These are phyloP conservation scores for Diachasma alloeum DNA, from an alignment of 1,140 invertebrate species.

Conservation along the genomic window DNA sequence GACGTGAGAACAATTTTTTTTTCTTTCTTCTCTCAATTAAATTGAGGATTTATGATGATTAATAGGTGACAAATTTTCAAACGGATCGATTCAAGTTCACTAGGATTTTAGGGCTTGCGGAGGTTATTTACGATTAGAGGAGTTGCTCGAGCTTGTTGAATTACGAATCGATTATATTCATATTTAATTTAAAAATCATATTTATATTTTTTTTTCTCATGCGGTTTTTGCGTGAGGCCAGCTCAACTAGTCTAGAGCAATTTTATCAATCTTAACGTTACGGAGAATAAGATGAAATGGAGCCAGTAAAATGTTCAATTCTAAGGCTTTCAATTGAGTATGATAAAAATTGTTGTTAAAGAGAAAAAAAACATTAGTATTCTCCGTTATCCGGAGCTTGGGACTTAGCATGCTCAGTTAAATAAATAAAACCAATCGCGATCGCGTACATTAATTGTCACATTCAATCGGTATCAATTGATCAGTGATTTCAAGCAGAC, in stretches of 20 bases:
- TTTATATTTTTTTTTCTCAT: constrained; percentile 18
- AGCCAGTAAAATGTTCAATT: constrained; percentile 53
- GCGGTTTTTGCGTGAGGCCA: constrained; percentile 50
- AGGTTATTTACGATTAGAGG: not conserved
- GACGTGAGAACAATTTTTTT: constrained; percentile 56
- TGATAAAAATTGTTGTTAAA: constrained; percentile 42
- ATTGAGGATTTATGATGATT: not conserved
- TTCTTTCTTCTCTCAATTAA: constrained; percentile 12
- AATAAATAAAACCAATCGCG: constrained; percentile 60
- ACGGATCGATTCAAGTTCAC: constrained; percentile 44
- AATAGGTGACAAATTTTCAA: constrained; percentile 3
- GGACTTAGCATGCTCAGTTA: constrained; percentile 67
- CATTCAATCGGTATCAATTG: constrained; percentile 49
- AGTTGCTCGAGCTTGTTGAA: not conserved
- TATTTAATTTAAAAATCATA: constrained; percentile 3
- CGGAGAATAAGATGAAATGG: constrained; percentile 43
- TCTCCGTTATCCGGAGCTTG: constrained; percentile 64
- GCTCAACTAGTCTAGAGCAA: constrained; percentile 67
- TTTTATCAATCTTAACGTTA: constrained; percentile 44
- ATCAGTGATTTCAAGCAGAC: constrained; percentile 12
- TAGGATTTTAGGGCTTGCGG: constrained; percentile 42
- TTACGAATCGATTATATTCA: not conserved
- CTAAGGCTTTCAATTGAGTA: constrained; percentile 33
- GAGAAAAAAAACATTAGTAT: constrained; percentile 42
- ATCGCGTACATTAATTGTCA: constrained; percentile 42